phyloP scores from a whole-genome alignment of 2,888 invertebrate species.

The Xestia sexstrigata region DNA sequence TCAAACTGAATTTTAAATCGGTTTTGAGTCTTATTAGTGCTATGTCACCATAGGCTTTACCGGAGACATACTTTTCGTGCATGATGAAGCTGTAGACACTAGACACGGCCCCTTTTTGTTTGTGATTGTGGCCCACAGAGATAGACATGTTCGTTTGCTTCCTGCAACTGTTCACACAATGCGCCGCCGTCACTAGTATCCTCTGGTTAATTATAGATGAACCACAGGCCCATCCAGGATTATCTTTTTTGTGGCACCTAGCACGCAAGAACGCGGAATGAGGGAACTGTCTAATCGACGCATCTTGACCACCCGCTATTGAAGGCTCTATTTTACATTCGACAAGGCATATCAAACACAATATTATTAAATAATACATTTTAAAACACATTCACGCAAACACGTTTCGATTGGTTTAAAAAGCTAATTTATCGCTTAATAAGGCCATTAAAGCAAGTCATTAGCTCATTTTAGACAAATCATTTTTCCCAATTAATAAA shows the following conservation, averaged over 20 bases:
- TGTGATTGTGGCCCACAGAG: neutral
- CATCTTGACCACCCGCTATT: neutral
- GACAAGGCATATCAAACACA: neutral
- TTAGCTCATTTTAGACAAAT: neutral
- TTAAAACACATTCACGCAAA: neutral
- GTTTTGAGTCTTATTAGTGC: slow-evolving; percentile 4
- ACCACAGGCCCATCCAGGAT: slow-evolving; percentile 31
- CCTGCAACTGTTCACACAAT: slow-evolving; percentile 49
- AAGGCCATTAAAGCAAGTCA: too few species aligned
- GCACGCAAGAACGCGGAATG: neutral
- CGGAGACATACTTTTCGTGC: neutral
- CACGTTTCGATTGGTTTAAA: neutral
- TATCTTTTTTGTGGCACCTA: neutral
- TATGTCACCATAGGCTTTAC: neutral
- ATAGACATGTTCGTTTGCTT: neutral
- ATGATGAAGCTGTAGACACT: neutral
- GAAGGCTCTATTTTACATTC: neutral
- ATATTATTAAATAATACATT: neutral
- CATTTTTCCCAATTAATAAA: neutral
- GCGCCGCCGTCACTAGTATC: slow-evolving; percentile 56
- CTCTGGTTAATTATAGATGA: slow-evolving; percentile 62
- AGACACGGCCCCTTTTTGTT: neutral
- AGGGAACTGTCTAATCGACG: neutral
- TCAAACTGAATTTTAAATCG: neutral
- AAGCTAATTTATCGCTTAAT: too few species aligned